phyloP scores from a whole-genome alignment of 2,113 vertebrate species.

The Morone chrysops region DNA sequence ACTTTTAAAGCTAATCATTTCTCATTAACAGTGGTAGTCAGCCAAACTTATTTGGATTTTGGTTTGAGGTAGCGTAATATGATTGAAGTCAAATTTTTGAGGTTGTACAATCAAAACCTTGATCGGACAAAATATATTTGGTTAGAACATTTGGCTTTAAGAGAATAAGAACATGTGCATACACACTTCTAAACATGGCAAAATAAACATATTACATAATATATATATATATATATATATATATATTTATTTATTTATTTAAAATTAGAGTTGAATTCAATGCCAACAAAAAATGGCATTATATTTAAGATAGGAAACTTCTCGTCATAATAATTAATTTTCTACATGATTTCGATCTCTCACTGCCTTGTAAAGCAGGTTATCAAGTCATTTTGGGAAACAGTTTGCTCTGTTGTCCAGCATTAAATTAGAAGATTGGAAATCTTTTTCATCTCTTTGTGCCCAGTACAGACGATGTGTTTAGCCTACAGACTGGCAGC shows the following conservation, averaged over 20 bases:
- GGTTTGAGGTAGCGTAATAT: constrained; percentile 1
- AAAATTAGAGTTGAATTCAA: not conserved
- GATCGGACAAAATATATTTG: constrained; percentile 53
- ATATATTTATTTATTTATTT: too few species aligned
- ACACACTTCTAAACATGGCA: constrained; percentile 1
- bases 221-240: too few species aligned
- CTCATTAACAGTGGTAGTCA: constrained; percentile 20
- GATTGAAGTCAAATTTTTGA: not conserved
- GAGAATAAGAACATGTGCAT: not conserved
- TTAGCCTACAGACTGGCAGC: constrained; percentile 5
- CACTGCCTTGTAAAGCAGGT: not conserved
- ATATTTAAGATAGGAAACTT: not conserved
- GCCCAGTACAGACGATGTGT: not conserved
- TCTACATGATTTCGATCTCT: not conserved
- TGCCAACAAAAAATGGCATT: not conserved
- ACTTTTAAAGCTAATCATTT: not conserved
- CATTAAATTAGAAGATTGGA: not conserved
- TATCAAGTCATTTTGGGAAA: constrained; percentile 21
- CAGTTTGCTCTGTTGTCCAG: constrained; percentile 4
- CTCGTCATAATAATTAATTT: not conserved
- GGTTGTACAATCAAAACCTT: constrained; percentile 34
- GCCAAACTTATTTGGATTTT: constrained; percentile 22
- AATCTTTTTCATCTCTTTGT: not conserved
- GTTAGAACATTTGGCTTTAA: constrained; percentile 49
- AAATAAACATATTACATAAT: not conserved